Percentiles rank a stretch among this genome's conserved stretches.
Conservation (phyloP, 2,888 invertebrate genomes). For the Caenorhabditis doughertyi region DNA sequence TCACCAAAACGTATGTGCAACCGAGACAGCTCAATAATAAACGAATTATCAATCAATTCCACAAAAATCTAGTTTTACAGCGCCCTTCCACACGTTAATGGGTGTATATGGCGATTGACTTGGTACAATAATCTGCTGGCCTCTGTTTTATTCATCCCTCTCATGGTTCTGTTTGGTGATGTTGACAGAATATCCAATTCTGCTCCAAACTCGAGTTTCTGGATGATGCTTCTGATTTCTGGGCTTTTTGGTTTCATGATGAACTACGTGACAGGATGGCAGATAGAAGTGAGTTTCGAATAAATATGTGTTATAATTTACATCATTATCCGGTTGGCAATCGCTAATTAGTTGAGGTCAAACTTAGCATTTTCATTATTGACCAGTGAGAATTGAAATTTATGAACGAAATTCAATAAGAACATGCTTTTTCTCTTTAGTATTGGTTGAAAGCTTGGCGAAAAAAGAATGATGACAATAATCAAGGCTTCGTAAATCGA, state of each 20-base stretch:
- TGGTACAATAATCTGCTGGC: constrained; percentile 98
- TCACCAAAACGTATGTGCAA: constrained; percentile 87
- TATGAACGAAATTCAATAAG: neutral
- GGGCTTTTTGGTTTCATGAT: constrained; percentile 97
- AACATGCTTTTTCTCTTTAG: too few species aligned
- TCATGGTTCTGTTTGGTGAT: constrained; percentile 87
- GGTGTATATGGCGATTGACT: constrained; percentile 94
- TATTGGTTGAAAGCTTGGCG: too few species aligned
- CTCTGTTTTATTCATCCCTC: constrained; percentile 90
- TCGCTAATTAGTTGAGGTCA: too few species aligned
- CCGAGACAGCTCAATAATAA: neutral
- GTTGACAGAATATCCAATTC: constrained; percentile 41
- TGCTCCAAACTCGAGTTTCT: constrained; percentile 70
- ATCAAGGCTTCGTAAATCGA: too few species aligned
- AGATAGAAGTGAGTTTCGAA: constrained; percentile 86
- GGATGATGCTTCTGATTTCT: constrained; percentile 89
- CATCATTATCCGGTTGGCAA: too few species aligned
- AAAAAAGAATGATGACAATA: too few species aligned
- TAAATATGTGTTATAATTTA: too few species aligned
- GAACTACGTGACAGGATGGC: constrained; percentile 95
- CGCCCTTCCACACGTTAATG: constrained; percentile 90
- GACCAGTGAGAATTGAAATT: neutral
- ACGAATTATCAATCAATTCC: neutral
- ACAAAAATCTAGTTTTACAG: constrained; percentile 44
- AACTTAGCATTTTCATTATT: too few species aligned